These are phyloP conservation scores for Lasioglossum pauxillum DNA, from an alignment of 2,888 invertebrate species.

Conservation along the genomic window DNA sequence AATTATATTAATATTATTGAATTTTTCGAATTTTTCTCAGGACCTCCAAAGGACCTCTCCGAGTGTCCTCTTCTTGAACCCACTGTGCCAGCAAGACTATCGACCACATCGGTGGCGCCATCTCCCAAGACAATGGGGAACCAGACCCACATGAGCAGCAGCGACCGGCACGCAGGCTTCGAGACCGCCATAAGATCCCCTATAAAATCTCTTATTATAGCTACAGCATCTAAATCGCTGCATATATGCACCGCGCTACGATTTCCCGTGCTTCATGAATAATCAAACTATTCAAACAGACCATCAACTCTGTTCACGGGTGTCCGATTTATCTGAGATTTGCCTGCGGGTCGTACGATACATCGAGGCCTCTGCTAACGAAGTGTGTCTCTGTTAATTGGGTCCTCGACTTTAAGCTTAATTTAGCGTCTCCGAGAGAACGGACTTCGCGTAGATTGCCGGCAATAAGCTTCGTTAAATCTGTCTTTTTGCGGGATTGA, in stretches of 20 bases:
- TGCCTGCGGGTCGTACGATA: not conserved
- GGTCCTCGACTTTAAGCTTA: constrained; percentile 26
- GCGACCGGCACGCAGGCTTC: constrained; percentile 43
- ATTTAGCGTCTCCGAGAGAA: constrained; percentile 15
- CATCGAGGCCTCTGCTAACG: not conserved
- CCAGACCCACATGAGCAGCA: constrained; percentile 38
- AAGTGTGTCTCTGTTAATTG: constrained; percentile 26
- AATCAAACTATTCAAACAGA: constrained; percentile 40
- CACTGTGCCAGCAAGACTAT: constrained; percentile 30
- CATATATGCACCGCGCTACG: constrained; percentile 31
- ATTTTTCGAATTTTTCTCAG: not conserved
- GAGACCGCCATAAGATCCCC: constrained; percentile 55
- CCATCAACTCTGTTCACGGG: constrained; percentile 5
- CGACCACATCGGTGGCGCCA: constrained; percentile 77
- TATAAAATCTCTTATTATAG: constrained; percentile 47
- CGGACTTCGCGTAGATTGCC: constrained; percentile 26
- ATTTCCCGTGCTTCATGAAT: constrained; percentile 54
- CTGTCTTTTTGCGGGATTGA: not conserved
- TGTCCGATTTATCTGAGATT: not conserved
- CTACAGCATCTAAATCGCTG: constrained; percentile 59
- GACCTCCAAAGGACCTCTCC: not conserved
- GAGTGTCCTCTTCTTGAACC: constrained; percentile 2
- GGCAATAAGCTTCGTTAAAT: constrained; percentile 29
- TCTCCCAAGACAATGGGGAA: constrained; percentile 74
- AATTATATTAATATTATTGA: not conserved